These are phyloP conservation scores for Mesorhabditis belari DNA, from an alignment of 2,888 invertebrate genomes.

Conservation along the genomic window DNA sequence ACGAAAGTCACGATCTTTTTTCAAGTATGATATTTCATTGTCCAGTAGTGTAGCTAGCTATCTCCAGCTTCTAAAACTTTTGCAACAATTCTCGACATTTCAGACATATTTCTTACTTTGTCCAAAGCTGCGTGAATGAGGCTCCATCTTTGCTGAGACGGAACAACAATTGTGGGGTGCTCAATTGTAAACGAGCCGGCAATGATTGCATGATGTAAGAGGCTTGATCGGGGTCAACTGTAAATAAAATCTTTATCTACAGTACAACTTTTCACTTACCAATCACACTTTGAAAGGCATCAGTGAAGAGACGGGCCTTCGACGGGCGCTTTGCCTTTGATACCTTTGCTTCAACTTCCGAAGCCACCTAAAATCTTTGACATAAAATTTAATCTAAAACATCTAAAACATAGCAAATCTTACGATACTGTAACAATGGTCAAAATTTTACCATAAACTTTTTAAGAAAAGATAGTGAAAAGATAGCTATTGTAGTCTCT, in stretches of 20 bases:
- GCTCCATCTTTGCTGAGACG: conserved; percentile 47
- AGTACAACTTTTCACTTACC: not conserved
- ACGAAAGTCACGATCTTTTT: too few relatives aligned
- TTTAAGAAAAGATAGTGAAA: too few relatives aligned
- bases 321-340: not conserved
- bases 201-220: conserved; percentile 27
- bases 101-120: conserved; percentile 21
- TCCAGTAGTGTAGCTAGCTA: too few relatives aligned
- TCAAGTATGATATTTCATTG: too few relatives aligned
- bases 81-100: not conserved
- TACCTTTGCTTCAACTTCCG: conserved; percentile 1
- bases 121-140: conserved; percentile 48
- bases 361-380: not conserved
- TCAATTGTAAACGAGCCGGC: conserved; percentile 43
- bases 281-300: conserved; percentile 4
- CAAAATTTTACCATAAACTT: too few relatives aligned
- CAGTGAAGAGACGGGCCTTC: conserved; percentile 9
- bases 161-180: conserved; percentile 43
- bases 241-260: not conserved
- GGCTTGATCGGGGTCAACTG: not conserved
- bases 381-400: too few relatives aligned
- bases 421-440: too few relatives aligned
- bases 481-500: too few relatives aligned
- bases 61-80: not conserved
- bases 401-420: too few relatives aligned